Evolutionary conservation across 2,888 invertebrate species (phyloP), one percentile per base, ranked within the genome.

Genomic region (Parnassius smintheus): DNA sequence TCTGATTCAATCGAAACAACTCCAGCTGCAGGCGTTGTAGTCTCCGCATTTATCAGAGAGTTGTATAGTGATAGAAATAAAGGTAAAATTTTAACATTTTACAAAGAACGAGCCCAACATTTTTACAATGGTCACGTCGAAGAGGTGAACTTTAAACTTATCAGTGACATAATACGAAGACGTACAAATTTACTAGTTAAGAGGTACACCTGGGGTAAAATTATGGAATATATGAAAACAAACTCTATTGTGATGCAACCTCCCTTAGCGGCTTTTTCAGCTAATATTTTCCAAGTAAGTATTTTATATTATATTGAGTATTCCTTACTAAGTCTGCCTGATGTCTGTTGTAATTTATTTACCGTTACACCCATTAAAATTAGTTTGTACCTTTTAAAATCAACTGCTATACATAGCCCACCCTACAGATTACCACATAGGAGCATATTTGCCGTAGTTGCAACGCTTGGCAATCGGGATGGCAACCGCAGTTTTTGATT

Each of bases 51-150:
- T 77, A 94, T 97, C 1, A 93, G 96, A 59, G 95, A 97, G 78
- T 92, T 97, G 4, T 97, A 96, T 72, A 97, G 96, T 71, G 97
- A 97, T 73, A 94, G 95, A 74, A 92, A 93, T 41, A 97, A 95
- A 77, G 96, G 96, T 0, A 95, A 95, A 82, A 92, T 97, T 48
- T 86, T 97, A 68, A 96, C 96, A 10, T 97, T 97, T 83, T 98
- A 97, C 80, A 97, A 97, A 76, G 96, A 97, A 76, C 93, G 97
- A 75, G 96, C 96, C 0, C 96, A 96, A 71, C 96, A 97, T 70
- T 96, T 97, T 71, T 98, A 98, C 77, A 95, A 96, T 68, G 97
- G 97, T 0, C 95, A 96, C 64, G 96, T 97, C 0, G 96, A 97
- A 76, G 97, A 97, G 82, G 94, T 96, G 0, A 96, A 96, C 71